Conservation (phyloP, 2,888 invertebrate species). For the Tenthredo notha region DNA sequence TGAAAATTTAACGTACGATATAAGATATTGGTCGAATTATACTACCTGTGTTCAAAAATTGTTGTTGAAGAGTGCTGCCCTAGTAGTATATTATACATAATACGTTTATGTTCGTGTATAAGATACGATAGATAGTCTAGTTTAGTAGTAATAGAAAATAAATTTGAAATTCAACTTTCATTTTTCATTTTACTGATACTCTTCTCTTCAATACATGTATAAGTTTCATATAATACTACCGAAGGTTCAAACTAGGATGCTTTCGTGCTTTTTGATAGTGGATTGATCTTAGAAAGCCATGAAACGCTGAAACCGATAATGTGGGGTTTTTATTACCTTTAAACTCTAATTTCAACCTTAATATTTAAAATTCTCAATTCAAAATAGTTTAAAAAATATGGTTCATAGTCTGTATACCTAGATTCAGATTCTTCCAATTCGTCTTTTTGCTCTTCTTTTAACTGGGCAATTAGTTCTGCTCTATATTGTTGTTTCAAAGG, state of each 20-base stretch:
- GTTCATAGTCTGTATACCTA: slow-evolving; percentile 1
- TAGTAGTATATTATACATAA: slow-evolving; percentile 1
- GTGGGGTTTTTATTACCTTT: slow-evolving; percentile 54
- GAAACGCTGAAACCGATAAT: slow-evolving; percentile 66
- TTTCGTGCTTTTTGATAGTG: slow-evolving; percentile 79
- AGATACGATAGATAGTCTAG: background rate
- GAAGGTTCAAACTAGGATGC: slow-evolving; percentile 8
- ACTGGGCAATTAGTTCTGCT: slow-evolving; percentile 85
- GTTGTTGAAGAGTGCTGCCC: background rate
- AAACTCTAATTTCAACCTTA: slow-evolving; percentile 76
- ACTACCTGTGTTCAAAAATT: slow-evolving; percentile 12
- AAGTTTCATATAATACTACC: background rate
- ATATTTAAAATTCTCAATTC: background rate
- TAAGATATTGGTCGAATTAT: background rate
- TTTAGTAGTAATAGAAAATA: slow-evolving; percentile 2
- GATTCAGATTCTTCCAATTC: slow-evolving; percentile 31
- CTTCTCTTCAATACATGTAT: background rate
- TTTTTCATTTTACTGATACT: background rate
- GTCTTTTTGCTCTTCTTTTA: slow-evolving; percentile 82
- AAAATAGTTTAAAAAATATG: background rate
- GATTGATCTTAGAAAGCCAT: slow-evolving; percentile 90
- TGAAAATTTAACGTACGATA: background rate
- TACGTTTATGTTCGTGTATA: slow-evolving; percentile 7
- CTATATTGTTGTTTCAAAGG: slow-evolving; percentile 89
- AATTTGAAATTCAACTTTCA: slow-evolving; percentile 4